phyloP scores from a whole-genome alignment of 2,113 vertebrate genomes.

The Artemisiospiza belli region DNA sequence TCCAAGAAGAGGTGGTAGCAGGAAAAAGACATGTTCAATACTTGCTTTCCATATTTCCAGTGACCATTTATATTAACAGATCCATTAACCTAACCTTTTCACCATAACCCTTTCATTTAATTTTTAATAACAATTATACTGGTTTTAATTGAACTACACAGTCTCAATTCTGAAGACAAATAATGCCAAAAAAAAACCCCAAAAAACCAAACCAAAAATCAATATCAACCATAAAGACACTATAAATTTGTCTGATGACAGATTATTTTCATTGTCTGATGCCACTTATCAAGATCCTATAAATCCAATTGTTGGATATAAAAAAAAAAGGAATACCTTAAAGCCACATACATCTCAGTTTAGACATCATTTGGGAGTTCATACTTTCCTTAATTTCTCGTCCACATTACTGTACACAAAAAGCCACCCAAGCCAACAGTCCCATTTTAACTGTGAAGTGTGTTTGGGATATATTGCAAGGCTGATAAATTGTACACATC shows the following conservation, averaged over 20 bases:
- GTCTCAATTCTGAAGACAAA: not conserved
- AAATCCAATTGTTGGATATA: not conserved
- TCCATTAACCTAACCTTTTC: not conserved
- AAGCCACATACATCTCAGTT: not conserved
- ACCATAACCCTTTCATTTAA: not conserved
- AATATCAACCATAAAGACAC: not conserved
- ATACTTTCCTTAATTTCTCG: not conserved
- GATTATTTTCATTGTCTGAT: not conserved
- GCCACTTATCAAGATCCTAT: not conserved
- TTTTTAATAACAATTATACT: not conserved
- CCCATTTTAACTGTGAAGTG: not conserved
- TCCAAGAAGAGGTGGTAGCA: not conserved
- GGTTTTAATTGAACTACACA: not conserved
- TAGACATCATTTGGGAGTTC: not conserved
- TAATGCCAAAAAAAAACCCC: not conserved
- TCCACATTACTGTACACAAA: not conserved
- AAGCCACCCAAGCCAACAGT: not conserved
- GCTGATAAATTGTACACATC: not conserved
- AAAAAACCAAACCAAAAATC: not conserved
- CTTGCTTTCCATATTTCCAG: not conserved
- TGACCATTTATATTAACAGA: not conserved
- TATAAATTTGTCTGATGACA: not conserved
- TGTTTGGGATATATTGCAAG: not conserved
- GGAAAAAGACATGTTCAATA: not conserved
- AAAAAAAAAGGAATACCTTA: not conserved